Evolutionary conservation across 2,113 vertebrate genomes (phyloP).

Genomic region (Laticauda laticaudata): DNA sequence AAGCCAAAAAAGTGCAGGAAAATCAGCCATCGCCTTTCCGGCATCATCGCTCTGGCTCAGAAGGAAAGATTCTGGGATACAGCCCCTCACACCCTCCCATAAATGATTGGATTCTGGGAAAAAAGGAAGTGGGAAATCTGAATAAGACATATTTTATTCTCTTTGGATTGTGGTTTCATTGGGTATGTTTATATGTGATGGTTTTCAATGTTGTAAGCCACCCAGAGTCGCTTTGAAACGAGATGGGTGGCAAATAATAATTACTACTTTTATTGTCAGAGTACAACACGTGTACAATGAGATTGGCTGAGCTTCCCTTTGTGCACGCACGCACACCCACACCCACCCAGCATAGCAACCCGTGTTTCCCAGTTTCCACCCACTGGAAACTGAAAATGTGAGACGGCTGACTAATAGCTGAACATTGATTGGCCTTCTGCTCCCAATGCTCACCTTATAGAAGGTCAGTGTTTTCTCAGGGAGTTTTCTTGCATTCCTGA

Average conservation of each 20-base stretch:
- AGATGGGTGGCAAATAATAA: not conserved
- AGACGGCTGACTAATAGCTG: not conserved
- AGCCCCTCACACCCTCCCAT: not conserved
- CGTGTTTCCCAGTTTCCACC: not conserved
- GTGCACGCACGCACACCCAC: no score
- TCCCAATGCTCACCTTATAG: constrained; percentile 84
- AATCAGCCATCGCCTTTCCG: not conserved
- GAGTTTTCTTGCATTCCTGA: constrained; percentile 95
- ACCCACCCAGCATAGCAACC: no score
- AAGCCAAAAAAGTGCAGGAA: not conserved
- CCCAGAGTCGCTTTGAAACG: not conserved
- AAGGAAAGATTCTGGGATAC: no score
- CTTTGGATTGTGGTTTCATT: not conserved
- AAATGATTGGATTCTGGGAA: not conserved
- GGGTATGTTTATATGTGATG: not conserved
- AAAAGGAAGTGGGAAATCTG: not conserved
- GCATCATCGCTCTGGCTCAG: not conserved
- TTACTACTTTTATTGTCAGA: no score
- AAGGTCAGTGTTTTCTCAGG: constrained; percentile 99
- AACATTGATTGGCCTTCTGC: not conserved
- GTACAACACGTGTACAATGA: no score
- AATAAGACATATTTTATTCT: no score
- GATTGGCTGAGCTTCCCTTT: no score
- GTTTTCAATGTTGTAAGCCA: not conserved
- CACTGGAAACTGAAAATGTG: no score